phyloP scores from a whole-genome alignment of 2,888 invertebrate species.

The Hipparchia sbordonii region DNA sequence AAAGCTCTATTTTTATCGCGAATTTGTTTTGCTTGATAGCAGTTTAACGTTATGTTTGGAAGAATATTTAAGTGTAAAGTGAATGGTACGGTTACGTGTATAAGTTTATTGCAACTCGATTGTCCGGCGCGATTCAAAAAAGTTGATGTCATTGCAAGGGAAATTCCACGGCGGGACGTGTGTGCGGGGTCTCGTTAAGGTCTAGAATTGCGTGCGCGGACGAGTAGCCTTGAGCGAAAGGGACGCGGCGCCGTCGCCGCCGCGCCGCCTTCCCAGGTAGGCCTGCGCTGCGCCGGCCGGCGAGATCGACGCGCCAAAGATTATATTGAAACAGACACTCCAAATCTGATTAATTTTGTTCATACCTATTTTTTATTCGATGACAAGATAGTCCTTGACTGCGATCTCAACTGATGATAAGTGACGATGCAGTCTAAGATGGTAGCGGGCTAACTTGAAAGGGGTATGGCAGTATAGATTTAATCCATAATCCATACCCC shows the following conservation, averaged over 20 bases:
- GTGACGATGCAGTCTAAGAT: too few relatives aligned
- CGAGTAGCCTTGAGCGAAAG: slow-evolving; percentile 73
- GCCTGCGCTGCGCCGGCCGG: slow-evolving; percentile 40
- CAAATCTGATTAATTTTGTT: not conserved
- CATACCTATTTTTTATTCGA: too few relatives aligned
- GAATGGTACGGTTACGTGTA: slow-evolving; percentile 39
- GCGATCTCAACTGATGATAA: too few relatives aligned
- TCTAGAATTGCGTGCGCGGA: slow-evolving; percentile 48
- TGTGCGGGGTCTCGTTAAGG: slow-evolving; percentile 42
- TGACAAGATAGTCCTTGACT: too few relatives aligned
- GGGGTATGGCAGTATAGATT: too few relatives aligned
- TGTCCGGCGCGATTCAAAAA: slow-evolving; percentile 57
- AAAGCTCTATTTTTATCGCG: not conserved
- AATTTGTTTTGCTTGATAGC: not conserved
- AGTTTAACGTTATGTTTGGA: not conserved
- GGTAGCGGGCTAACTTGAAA: too few relatives aligned
- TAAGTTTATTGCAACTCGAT: slow-evolving; percentile 48
- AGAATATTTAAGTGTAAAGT: slow-evolving; percentile 26
- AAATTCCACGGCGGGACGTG: slow-evolving; percentile 37
- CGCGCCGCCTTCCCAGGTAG: slow-evolving; percentile 70
- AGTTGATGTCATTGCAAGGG: slow-evolving; percentile 32
- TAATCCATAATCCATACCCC: too few relatives aligned
- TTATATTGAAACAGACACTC: slow-evolving; percentile 41
- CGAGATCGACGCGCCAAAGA: slow-evolving; percentile 55
- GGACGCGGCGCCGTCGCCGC: slow-evolving; percentile 63